Percentiles rank a stretch among this genome's conserved stretches.
phyloP scores from a whole-genome alignment of 2,113 vertebrate genomes.

The Lamprotornis superbus region DNA sequence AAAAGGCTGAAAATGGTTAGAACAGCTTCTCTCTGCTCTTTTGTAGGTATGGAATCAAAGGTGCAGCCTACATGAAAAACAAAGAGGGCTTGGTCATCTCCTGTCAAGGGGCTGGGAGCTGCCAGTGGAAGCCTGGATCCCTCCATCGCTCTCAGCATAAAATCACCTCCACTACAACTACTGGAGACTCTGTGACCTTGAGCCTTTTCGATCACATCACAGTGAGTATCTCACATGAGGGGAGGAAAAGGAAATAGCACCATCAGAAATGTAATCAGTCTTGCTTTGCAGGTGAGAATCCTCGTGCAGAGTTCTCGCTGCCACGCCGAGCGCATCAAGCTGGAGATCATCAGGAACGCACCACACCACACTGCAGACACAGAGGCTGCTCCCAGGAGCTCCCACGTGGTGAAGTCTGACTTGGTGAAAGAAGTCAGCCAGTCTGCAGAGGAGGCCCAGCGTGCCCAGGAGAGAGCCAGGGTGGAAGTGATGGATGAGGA shows the following conservation, averaged over 20 bases:
- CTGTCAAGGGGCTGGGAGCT: constrained; percentile 57
- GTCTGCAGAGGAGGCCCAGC: constrained; percentile 80
- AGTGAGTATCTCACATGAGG: constrained; percentile 67
- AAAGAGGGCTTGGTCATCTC: constrained; percentile 85
- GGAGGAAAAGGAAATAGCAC: not conserved
- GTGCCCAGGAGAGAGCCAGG: constrained; percentile 65
- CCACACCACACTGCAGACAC: constrained; percentile 25
- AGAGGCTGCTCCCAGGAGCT: not conserved
- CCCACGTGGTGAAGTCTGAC: constrained; percentile 60
- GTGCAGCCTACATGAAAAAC: constrained; percentile 87
- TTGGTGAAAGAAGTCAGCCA: constrained; percentile 86
- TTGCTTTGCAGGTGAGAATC: constrained; percentile 81
- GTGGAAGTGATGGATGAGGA: constrained; percentile 70
- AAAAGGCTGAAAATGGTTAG: rapidly evolving
- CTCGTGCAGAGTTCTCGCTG: constrained; percentile 77
- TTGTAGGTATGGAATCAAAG: constrained; percentile 88
- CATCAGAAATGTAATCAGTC: rapidly evolving
- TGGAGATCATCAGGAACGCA: constrained; percentile 82
- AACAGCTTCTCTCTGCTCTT: not conserved
- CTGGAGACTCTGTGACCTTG: constrained; percentile 77
- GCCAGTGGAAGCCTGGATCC: constrained; percentile 85
- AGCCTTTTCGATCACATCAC: constrained; percentile 89
- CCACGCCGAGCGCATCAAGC: constrained; percentile 79
- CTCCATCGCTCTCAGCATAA: constrained; percentile 75
- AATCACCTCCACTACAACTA: constrained; percentile 78